phyloP scores from a whole-genome alignment of 2,113 vertebrate species.

The human (Homo sapiens) region DNA sequence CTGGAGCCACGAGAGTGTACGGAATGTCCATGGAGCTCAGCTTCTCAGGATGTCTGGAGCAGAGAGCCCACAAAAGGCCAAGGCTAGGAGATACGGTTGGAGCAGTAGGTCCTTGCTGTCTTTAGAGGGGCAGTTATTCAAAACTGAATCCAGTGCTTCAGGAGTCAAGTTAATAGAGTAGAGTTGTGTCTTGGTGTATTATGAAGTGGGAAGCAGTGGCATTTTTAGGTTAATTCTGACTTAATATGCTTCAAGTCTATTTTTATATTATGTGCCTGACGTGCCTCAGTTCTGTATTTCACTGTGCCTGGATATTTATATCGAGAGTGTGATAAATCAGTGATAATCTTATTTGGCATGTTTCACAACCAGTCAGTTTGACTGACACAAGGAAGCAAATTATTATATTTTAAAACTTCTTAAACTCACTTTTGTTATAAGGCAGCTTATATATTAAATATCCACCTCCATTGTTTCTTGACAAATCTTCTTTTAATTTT shows the following conservation, averaged over 20 bases:
- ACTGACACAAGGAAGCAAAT: conserved; percentile 61
- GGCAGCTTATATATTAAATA: conserved; percentile 18
- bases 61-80: neutral
- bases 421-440: conserved; percentile 42
- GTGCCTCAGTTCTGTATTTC: conserved; percentile 59
- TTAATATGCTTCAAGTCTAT: conserved; percentile 74
- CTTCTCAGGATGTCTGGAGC: neutral
- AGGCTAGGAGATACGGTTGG: neutral
- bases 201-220: conserved; percentile 33
- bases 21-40: neutral
- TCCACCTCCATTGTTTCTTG: neutral
- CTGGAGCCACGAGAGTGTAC: rapidly evolving
- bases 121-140: neutral
- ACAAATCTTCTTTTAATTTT: conserved; percentile 40
- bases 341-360: conserved; percentile 73
- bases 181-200: neutral
- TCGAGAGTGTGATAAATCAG: conserved; percentile 69
- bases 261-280: conserved; percentile 56
- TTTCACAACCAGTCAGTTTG: conserved; percentile 75
- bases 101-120: neutral
- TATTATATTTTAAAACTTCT: conserved; percentile 57
- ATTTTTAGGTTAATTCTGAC: conserved; percentile 76
- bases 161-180: neutral
- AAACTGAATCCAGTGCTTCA: neutral
- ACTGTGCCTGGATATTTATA: conserved; percentile 62